A percentile compares a stretch with the other conserved stretches of the same genome.
These are phyloP conservation scores for Malthinus seriepunctatus DNA, from an alignment of 2,888 invertebrate species.

Conservation along the genomic window DNA sequence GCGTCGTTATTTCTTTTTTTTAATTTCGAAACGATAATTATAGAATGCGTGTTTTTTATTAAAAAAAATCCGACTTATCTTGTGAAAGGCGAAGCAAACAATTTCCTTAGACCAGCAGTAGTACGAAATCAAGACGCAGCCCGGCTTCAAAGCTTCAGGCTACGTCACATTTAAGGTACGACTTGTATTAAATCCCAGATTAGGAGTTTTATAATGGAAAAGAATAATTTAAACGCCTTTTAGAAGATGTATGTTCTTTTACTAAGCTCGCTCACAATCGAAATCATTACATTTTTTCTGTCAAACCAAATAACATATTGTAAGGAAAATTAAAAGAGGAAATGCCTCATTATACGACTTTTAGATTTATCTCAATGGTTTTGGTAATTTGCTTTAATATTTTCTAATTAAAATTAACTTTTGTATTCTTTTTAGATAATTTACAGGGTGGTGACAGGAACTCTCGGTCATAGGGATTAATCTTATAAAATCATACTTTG, in stretches of 20 bases:
- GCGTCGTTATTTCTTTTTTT: no score
- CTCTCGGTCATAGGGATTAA: no score
- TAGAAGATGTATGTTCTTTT: constrained; percentile 43
- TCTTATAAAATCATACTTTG: no score
- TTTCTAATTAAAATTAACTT: no score
- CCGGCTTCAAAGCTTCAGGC: constrained; percentile 36
- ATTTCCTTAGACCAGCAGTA: constrained; percentile 24
- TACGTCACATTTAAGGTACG: constrained; percentile 44
- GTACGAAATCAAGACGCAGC: constrained; percentile 33
- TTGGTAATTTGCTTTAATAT: no score
- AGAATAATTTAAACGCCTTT: constrained; percentile 50
- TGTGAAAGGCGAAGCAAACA: constrained; percentile 24
- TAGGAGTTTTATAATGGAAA: constrained; percentile 52
- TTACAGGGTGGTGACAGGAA: no score
- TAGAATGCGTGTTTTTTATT: background rate
- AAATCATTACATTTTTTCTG: constrained; percentile 24
- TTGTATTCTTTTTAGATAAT: no score
- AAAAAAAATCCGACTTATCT: constrained; percentile 2
- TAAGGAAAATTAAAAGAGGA: background rate
- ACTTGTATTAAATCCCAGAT: constrained; percentile 47
- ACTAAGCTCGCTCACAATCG: constrained; percentile 16
- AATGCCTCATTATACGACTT: no score
- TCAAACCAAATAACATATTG: constrained; percentile 21
- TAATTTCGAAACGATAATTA: constrained; percentile 1
- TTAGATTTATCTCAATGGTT: no score